These are phyloP conservation scores for Pomatostomus ruficeps DNA, from an alignment of 2,113 vertebrate genomes.

Conservation along the genomic window DNA sequence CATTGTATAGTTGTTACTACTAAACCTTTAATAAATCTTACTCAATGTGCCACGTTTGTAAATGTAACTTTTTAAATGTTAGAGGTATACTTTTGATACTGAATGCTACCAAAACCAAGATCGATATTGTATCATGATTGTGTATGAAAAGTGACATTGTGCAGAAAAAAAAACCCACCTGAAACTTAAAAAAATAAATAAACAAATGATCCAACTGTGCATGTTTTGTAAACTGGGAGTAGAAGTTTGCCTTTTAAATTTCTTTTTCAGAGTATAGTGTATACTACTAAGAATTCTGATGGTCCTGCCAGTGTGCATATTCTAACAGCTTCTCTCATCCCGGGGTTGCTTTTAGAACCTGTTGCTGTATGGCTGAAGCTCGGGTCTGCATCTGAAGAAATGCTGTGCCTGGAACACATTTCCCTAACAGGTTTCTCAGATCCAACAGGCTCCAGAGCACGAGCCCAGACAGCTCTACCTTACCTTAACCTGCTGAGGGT, in stretches of 20 bases:
- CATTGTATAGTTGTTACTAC: conserved; percentile 10
- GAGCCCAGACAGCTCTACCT: no score
- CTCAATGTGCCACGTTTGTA: conserved; percentile 12
- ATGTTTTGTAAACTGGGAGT: background rate
- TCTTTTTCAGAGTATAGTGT: background rate
- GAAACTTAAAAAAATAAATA: conserved; percentile 2
- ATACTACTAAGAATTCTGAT: background rate
- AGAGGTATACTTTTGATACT: conserved; percentile 19
- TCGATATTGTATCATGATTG: background rate
- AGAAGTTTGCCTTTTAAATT: background rate
- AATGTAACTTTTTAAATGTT: conserved; percentile 39
- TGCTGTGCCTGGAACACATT: background rate
- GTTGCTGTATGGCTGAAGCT: background rate
- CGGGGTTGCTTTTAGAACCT: background rate
- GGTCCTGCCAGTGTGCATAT: background rate
- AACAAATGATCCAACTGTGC: background rate
- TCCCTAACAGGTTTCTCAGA: background rate
- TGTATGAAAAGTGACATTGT: background rate
- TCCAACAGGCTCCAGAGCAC: background rate
- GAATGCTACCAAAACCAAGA: background rate
- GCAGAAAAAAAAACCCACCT: background rate
- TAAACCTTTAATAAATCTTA: conserved; percentile 14
- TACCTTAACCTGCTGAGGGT: background rate
- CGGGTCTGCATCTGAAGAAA: background rate
- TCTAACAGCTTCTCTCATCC: background rate